Base-by-base conservation (phyloP, 2,113 vertebrate genomes). In the Ahaetulla prasina region DNA sequence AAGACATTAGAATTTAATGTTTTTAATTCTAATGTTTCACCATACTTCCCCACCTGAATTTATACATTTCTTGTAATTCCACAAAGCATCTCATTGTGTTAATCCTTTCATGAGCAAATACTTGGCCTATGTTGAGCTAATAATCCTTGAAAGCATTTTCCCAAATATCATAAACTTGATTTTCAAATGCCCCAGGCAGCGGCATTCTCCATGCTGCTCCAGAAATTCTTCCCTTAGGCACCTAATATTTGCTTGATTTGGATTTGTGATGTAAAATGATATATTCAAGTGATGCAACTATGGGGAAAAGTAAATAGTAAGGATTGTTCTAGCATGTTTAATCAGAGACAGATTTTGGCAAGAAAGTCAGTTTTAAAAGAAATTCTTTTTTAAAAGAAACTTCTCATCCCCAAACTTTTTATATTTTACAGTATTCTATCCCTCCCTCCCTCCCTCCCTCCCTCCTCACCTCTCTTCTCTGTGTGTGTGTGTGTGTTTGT, bases 391-490 rank as follows among this genome's bases (percentile, higher is more conserved):
- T 18, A 18, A 74, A 74, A 74, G 6, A 74, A 74, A 74, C 14
- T 8, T 16, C n/a, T n/a, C 7, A 8, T 20, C 16, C 6, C 68
- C n/a, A 68, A 68, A 68, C 63, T 35, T 68, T 68, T 68, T n/a
- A 68, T 35, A 35, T n/a, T n/a, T 30, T 68, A 68, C 5, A 68
- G 30, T 68, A 68, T 63, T 74, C 63, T n/a, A 11, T 63, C 4
- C 11, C 11, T n/a, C 60, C 11, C 27, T 63, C 60, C 4, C 11
- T 63, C 60, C 1, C 25, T 11, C 25, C 1, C 27, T 0, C 68
- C 93, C 89, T n/a, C n/a, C n/a, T n/a, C n/a, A n/a, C n/a, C n/a
- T 60, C 92, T 90, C 95, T 93, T 90, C 45, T 95, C 60, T 54
- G 12, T 35, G n/a, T 35, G 4, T 90, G 49, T 95, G 27, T 12